Conservation (phyloP, 2,113 vertebrate genomes). For the Kryptolebias marmoratus region DNA sequence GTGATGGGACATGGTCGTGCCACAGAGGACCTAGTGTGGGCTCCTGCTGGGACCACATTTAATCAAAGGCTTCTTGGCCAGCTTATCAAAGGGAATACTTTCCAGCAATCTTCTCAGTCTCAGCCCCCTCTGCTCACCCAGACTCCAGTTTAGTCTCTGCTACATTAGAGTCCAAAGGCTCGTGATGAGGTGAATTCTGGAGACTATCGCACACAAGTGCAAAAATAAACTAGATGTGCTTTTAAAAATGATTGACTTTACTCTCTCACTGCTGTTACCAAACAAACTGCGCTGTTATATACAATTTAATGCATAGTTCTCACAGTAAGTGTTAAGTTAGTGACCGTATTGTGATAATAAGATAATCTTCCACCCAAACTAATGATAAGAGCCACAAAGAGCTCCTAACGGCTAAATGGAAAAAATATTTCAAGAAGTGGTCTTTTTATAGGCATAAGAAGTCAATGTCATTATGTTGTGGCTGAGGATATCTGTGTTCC, state of each 20-base stretch:
- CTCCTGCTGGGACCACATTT: constrained; percentile 71
- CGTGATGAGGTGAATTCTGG: constrained; percentile 24
- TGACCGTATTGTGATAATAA: background rate
- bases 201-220: constrained; percentile 1
- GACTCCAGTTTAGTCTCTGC: constrained; percentile 42
- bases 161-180: constrained; percentile 41
- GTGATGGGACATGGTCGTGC: constrained; percentile 73
- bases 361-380: background rate
- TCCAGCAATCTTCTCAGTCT: constrained; percentile 74
- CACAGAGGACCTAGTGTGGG: constrained; percentile 79
- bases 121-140: constrained; percentile 57
- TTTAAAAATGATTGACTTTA: background rate
- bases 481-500: constrained; percentile 42
- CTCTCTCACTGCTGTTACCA: background rate
- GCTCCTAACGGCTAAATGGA: background rate
- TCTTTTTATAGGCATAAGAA: constrained; percentile 50
- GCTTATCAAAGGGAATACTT: constrained; percentile 81
- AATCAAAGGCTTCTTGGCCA: constrained; percentile 74
- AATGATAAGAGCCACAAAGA: constrained; percentile 3
- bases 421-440: background rate
- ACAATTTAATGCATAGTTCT: background rate
- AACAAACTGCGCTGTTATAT: background rate
- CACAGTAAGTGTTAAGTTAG: background rate
- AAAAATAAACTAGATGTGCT: background rate
- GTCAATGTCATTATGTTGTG: background rate